Percentiles rank a stretch among this genome's conserved stretches.
Evolutionary conservation across 1,140 invertebrate species (phyloP).

Genomic region (Sesamia nonagrioides): DNA sequence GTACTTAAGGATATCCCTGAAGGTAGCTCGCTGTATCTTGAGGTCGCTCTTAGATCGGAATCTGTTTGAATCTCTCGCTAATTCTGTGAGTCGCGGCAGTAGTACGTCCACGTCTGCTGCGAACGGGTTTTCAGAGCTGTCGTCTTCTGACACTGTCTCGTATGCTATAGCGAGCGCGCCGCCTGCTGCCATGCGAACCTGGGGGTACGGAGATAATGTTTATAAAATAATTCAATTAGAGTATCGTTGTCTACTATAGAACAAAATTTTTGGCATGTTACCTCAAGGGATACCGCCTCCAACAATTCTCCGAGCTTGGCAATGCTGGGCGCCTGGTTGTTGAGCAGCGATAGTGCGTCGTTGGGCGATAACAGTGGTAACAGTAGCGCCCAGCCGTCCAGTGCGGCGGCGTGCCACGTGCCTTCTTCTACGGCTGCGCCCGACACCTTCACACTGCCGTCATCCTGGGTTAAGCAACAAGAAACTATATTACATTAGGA

Average conservation of each 20-base stretch:
- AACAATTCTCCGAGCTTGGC: slow-evolving; percentile 67
- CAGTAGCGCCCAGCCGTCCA: slow-evolving; percentile 95
- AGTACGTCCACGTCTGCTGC: slow-evolving; percentile 88
- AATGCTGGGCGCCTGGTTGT: slow-evolving; percentile 59
- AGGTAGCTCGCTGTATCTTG: slow-evolving; percentile 96
- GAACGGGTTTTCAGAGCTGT: slow-evolving; percentile 84
- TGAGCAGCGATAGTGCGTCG: slow-evolving; percentile 65
- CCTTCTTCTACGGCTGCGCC: slow-evolving; percentile 92
- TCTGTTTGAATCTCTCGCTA: slow-evolving; percentile 97
- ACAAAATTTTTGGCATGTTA: slow-evolving; percentile 25
- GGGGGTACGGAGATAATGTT: slow-evolving; percentile 80
- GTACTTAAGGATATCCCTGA: slow-evolving; percentile 93
- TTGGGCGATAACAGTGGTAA: slow-evolving; percentile 91
- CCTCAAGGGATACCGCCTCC: slow-evolving; percentile 71
- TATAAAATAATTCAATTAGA: background rate
- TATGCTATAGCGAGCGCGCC: slow-evolving; percentile 96
- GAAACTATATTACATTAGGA: too few relatives aligned
- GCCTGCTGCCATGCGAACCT: slow-evolving; percentile 96
- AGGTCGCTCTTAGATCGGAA: slow-evolving; percentile 97
- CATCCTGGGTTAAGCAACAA: slow-evolving; percentile 78
- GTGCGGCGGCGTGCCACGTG: slow-evolving; percentile 92
- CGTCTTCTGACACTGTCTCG: slow-evolving; percentile 91
- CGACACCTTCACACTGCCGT: slow-evolving; percentile 91
- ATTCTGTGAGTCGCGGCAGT: slow-evolving; percentile 90
- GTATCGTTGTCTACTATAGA: too few relatives aligned